Evolutionary conservation across 2,113 vertebrate species (phyloP).

Genomic region (Hemiprocne comata): DNA sequence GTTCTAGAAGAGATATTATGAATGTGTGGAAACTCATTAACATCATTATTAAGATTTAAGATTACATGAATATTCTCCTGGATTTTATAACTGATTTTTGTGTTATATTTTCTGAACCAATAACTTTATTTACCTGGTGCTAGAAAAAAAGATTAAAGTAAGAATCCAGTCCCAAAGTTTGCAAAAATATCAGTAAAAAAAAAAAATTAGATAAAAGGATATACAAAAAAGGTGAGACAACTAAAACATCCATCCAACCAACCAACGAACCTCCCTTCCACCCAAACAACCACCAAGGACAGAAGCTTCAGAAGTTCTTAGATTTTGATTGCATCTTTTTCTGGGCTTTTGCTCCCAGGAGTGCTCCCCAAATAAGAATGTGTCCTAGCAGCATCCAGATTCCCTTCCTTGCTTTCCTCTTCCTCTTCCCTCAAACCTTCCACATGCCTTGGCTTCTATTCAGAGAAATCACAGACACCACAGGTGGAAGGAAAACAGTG

Average conservation of each 20-base stretch:
- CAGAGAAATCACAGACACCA: neutral
- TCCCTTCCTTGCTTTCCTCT: neutral
- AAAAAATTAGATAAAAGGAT: neutral
- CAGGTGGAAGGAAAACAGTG: neutral
- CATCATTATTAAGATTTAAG: neutral
- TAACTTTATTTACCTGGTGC: neutral
- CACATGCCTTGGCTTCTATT: neutral
- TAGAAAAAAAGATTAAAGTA: neutral
- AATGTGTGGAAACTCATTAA: neutral
- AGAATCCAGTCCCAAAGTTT: neutral
- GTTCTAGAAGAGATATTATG: neutral
- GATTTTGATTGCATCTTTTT: neutral
- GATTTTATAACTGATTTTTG: neutral
- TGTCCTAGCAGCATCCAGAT: neutral
- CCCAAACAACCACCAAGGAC: neutral
- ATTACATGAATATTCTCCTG: neutral
- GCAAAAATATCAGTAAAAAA: neutral
- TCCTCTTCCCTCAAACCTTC: neutral
- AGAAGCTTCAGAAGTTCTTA: neutral
- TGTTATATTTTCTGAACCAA: neutral
- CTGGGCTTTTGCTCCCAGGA: neutral
- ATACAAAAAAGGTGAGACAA: neutral
- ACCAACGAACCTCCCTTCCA: rapidly evolving
- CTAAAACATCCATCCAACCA: neutral
- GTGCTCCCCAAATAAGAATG: neutral